Base-by-base conservation (phyloP, 2,113 vertebrate species). In the Salvelinus namaycush region DNA sequence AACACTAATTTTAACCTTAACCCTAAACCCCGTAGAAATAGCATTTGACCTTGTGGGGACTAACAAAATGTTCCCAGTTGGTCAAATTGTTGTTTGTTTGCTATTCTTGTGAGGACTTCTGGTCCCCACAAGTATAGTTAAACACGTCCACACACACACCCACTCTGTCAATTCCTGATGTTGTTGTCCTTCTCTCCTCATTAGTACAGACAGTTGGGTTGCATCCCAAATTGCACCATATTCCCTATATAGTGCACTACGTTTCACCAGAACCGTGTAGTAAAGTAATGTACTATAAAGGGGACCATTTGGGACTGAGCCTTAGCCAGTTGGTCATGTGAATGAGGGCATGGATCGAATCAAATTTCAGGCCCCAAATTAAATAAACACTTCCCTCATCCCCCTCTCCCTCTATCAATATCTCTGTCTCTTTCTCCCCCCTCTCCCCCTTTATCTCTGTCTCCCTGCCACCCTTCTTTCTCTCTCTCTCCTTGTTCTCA, bases 281-380 rank as follows among this genome's bases (percentile, higher is more conserved):
- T 22, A n/a, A 22, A 54, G 59, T 22, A 62, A n/a, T 62, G 59
- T n/a, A 62, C 12, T 62, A 7, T 62, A 62, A n/a, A 62, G 59
- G 6, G 5, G 18, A 7, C n/a, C 1, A 22, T 16, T 62, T 62
- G n/a, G 59, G n/a, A 62, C 7, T n/a, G 20, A 60, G 5, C 5
- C 59, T n/a, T 0, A 24, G 18, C 8, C 51, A 62, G 59, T n/a
- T 62, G 5, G n/a, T 62, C 59, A 62, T 62, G 7, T 62, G 59
- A 62, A 5, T 13, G 49, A 13, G 16, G 59, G 59, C 59, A 62
- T 62, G 59, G 59, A 62, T 62, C 59, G 8, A 62, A 62, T 62
- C 59, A 62, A 62, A 62, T 62, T 62, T 62, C 59, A 62, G 59
- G n/a, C 59, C n/a, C 59, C n/a, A 62, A 62, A 62, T 62, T 62